Percentiles rank a stretch among this genome's conserved stretches.
phyloP scores from a whole-genome alignment of 2,113 vertebrate species.

The Lathamus discolor region DNA sequence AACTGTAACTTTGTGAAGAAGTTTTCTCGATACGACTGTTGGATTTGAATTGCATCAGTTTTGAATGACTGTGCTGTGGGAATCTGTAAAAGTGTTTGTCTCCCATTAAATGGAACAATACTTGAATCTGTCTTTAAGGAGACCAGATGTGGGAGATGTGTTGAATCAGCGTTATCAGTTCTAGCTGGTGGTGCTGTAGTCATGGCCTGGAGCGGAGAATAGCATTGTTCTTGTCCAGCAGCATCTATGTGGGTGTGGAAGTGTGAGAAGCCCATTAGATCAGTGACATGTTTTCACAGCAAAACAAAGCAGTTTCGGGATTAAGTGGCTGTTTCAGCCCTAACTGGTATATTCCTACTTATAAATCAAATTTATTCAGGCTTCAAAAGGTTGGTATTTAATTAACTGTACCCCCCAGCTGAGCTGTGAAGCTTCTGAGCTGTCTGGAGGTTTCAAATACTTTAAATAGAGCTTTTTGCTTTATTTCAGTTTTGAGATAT shows the following conservation, averaged over 20 bases:
- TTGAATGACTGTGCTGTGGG: not conserved
- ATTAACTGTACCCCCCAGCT: constrained; percentile 27
- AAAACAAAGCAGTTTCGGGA: not conserved
- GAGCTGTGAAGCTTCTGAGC: constrained; percentile 3
- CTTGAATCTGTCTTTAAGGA: not conserved
- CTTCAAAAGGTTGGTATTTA: constrained; percentile 17
- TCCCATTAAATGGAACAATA: not conserved
- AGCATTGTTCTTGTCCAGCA: not conserved
- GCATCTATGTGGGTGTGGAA: not conserved
- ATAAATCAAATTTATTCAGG: not conserved
- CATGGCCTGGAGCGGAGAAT: not conserved
- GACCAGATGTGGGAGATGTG: not conserved
- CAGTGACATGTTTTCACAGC: not conserved
- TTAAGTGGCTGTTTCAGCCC: not conserved
- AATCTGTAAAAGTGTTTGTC: not conserved
- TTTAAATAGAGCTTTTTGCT: constrained; percentile 7
- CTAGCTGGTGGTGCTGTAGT: not conserved
- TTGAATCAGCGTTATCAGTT: not conserved
- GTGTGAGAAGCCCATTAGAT: not conserved
- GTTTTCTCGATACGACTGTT: fast-evolving
- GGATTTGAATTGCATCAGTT: not conserved
- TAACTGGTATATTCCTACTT: not conserved
- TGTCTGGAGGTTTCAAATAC: not conserved
- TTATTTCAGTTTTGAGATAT: not conserved
- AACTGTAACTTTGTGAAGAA: fast-evolving